Evolutionary conservation across 1,140 invertebrate species (phyloP).

Genomic region (Pteromalus puparum): DNA sequence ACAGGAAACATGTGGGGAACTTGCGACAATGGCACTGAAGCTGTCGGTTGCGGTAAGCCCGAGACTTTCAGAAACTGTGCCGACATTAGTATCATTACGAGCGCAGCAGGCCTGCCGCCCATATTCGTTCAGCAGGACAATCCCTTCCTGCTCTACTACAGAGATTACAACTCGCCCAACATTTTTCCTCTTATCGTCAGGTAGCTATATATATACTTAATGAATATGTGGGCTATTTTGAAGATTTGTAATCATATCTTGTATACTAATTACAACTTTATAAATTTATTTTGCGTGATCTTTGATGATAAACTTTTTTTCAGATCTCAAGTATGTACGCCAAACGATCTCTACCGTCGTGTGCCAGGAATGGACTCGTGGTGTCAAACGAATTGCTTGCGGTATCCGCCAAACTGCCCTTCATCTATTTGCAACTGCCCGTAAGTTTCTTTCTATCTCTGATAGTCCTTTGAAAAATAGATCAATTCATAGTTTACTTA

Average conservation of each 20-base stretch:
- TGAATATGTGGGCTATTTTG: background rate
- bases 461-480: background rate
- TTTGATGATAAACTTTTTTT: slow-evolving; percentile 53
- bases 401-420: slow-evolving; percentile 90
- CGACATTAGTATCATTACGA: slow-evolving; percentile 87
- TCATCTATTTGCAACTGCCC: slow-evolving; percentile 84
- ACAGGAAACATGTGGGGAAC: slow-evolving; percentile 91
- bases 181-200: slow-evolving; percentile 84
- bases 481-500: background rate
- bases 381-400: slow-evolving; percentile 89
- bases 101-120: slow-evolving; percentile 81
- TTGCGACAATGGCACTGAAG: slow-evolving; percentile 88
- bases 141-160: slow-evolving; percentile 85
- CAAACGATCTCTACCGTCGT: slow-evolving; percentile 75
- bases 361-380: slow-evolving; percentile 86
- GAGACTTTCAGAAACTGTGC: slow-evolving; percentile 94
- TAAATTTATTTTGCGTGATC: background rate
- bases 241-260: background rate
- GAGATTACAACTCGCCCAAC: slow-evolving; percentile 78
- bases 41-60: slow-evolving; percentile 88
- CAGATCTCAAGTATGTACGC: slow-evolving; percentile 86
- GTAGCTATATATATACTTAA: slow-evolving; percentile 66
- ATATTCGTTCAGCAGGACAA: slow-evolving; percentile 80
- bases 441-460: slow-evolving; percentile 77
- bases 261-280: too few relatives aligned